These are phyloP conservation scores for Microplitis mediator DNA, from an alignment of 1,140 invertebrate genomes.

Conservation along the genomic window DNA sequence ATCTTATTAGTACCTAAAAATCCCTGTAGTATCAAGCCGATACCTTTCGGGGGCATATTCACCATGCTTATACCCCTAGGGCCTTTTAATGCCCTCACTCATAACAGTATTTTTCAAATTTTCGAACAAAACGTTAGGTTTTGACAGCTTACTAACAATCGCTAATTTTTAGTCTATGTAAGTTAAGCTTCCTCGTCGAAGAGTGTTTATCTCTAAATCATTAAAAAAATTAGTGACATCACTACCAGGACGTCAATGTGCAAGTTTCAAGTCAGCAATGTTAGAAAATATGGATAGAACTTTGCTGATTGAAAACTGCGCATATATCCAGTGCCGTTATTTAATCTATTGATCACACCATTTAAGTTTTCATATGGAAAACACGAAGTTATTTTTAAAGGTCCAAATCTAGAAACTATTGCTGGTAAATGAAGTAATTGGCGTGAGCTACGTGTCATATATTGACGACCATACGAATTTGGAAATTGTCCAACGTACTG, in stretches of 20 bases:
- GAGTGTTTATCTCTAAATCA: background rate
- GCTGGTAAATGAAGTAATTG: slow-evolving; percentile 25
- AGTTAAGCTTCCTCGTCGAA: background rate
- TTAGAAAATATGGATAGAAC: background rate
- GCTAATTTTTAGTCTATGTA: background rate
- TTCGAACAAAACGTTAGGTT: background rate
- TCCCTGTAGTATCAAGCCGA: no score
- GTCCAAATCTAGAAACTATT: slow-evolving; percentile 20
- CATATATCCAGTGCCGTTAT: background rate
- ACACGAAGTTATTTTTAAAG: slow-evolving; percentile 16
- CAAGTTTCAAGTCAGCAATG: background rate
- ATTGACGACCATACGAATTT: slow-evolving; percentile 9
- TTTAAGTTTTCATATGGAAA: background rate
- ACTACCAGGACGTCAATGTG: background rate
- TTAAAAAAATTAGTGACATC: background rate
- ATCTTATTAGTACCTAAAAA: no score
- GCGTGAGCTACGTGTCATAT: slow-evolving; percentile 29
- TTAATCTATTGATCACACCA: background rate
- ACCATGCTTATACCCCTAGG: no score
- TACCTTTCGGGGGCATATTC: no score
- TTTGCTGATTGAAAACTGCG: background rate
- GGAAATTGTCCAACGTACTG: slow-evolving; percentile 17
- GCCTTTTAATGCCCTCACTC: background rate
- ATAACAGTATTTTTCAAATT: background rate
- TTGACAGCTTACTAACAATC: background rate